Base-by-base conservation (phyloP, 2,888 invertebrate genomes). In the Empis livida region DNA sequence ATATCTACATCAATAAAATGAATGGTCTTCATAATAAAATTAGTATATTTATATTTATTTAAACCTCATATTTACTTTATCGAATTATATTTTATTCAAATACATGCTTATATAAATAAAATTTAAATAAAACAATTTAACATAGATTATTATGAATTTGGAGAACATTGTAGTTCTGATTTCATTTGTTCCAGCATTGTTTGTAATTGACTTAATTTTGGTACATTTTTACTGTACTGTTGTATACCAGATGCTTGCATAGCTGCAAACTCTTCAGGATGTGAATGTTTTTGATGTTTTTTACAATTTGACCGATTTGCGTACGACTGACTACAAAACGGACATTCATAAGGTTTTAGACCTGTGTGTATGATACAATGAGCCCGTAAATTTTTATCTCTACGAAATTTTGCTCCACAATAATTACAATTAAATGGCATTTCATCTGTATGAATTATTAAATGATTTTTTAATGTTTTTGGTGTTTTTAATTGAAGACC, bases 301-400 rank as follows among this genome's bases (percentile, higher is more conserved):
- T 69, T 59, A 48, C 68, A 70, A 53, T 70, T 70, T 10, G 69
- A 64, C 10, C 70, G 68, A 46, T 70, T 67, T 1, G 69, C 61
- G 51, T 69, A 70, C 5, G 65, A 61, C 46, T 61, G 62, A 9
- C 60, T 62, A 49, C 69, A 70, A 49, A 69, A 70, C 40, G 65
- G 64, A 42, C 69, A 70, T 13, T 60, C 59, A 35, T 70, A 70
- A 0, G 69, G 69, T 15, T 67, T 53, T 14, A 70, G 56, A 1
- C 68, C 69, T 0, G 65, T 63, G 44, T 70, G 69, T 10, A 69
- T 50, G n/a, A 70, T 67, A 1, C 70, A 54, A 54, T 70, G 69
- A 45, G 64, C 61, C 6, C 23, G 20, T 27, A 41, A 27, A 23
- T 20, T 41, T 8, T 23, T 41, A 27, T 41, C 41, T 16, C 41